These are phyloP conservation scores for Asobara japonica DNA, from an alignment of 1,140 invertebrate species.

Conservation along the genomic window DNA sequence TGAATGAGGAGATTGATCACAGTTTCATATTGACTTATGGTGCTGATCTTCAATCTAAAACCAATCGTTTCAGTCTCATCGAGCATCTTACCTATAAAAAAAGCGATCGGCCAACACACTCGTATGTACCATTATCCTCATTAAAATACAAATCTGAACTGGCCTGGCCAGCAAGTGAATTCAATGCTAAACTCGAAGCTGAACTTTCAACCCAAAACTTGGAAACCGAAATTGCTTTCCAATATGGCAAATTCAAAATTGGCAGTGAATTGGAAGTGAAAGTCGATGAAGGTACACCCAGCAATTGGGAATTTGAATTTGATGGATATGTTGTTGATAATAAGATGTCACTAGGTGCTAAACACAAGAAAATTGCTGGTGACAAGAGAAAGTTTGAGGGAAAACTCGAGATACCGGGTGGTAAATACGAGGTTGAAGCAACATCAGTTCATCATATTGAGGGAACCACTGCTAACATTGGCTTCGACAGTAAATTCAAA, in stretches of 20 bases:
- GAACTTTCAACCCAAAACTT: constrained; percentile 50
- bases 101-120: constrained; percentile 48
- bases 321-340: constrained; percentile 68
- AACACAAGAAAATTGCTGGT: constrained; percentile 66
- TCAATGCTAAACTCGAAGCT: constrained; percentile 54
- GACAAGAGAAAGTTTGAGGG: constrained; percentile 73
- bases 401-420: constrained; percentile 70
- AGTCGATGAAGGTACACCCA: constrained; percentile 62
- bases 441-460: constrained; percentile 67
- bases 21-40: constrained; percentile 73
- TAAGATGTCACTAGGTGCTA: constrained; percentile 68
- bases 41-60: constrained; percentile 68
- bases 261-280: constrained; percentile 69
- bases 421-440: constrained; percentile 73
- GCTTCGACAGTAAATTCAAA: constrained; percentile 65
- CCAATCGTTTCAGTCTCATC: constrained; percentile 66
- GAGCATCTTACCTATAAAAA: constrained; percentile 61
- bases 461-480: constrained; percentile 68
- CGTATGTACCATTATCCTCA: constrained; percentile 27
- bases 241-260: constrained; percentile 69
- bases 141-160: constrained; percentile 55
- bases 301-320: constrained; percentile 72
- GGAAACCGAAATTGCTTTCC: constrained; percentile 63
- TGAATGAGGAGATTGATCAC: constrained; percentile 51
- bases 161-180: constrained; percentile 68